Base-by-base conservation (phyloP, 2,113 vertebrate genomes). In the Indicator indicator region DNA sequence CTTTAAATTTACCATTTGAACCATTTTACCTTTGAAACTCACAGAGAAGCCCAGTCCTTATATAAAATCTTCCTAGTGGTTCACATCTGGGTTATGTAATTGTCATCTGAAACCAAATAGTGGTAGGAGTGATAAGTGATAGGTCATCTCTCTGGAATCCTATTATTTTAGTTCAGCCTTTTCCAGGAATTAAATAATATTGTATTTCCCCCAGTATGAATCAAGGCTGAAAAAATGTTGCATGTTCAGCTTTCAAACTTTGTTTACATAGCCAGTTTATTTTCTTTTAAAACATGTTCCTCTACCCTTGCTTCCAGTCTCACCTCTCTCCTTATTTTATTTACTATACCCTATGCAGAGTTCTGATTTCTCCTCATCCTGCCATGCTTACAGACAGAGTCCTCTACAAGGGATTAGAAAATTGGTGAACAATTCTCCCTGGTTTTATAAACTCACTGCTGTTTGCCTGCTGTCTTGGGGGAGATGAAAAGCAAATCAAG, bases 81-180 rank as follows among this genome's bases (percentile, higher is more conserved):
- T 97, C 93, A 91, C 93, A 96, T 94, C 86, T 96, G 96, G 65
- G 59, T 92, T 92, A 89, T 93, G 89, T 94, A 96, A 92, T 92
- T 93, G 92, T 86, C 75, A 89, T 73, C 72, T 63, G 64, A 92
- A 92, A 89, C 93, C 24, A 91, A 76, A 85, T 33, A 94, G 55
- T 9, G 24, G 74, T 84, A 92, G 70, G 58, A 88, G 62, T 71
- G 82, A 89, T 87, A 89, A 95, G 71, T 89, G 89, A 91, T 38
- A n/a, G 84, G 60, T 70, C 84, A 91, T 87, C 84, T 94, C 81
- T 40, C 56, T 94, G 89, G 84, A 91, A 94, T 92, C 81, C 46
- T 54, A 36, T 68, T 84, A 84, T 74, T 28, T 32, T 62, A 70
- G 67, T 3, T 5, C 26, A 90, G 83, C 40, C 68, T 62, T 88